Conservation (phyloP, 2,888 invertebrate species). For the Drosophila atripex region DNA sequence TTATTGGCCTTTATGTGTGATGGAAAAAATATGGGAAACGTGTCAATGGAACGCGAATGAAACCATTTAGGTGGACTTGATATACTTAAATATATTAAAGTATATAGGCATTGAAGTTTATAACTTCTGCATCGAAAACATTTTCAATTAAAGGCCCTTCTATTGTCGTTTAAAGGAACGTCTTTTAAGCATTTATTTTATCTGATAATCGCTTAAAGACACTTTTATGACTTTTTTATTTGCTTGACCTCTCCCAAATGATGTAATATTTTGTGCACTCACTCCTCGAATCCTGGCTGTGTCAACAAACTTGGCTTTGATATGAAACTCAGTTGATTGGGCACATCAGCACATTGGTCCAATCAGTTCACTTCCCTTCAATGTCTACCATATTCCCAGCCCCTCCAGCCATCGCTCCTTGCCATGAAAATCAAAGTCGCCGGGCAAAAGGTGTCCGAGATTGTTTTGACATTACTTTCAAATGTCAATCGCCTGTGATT, state of each 20-base stretch:
- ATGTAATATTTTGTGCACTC: constrained; percentile 29
- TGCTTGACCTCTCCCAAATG: constrained; percentile 21
- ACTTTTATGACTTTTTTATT: constrained; percentile 9
- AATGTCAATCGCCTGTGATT: constrained; percentile 71
- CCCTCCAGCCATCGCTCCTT: neutral
- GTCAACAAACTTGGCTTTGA: constrained; percentile 36
- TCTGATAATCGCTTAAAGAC: neutral
- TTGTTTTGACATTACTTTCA: constrained; percentile 76
- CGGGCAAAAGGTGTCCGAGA: constrained; percentile 58
- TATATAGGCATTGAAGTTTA: neutral
- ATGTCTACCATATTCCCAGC: neutral
- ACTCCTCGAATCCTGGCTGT: constrained; percentile 11
- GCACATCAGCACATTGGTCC: constrained; percentile 69
- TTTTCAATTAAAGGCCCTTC: neutral
- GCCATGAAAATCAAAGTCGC: constrained; percentile 58
- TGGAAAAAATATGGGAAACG: constrained; percentile 11
- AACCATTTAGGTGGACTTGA: neutral
- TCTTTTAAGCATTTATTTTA: constrained; percentile 2
- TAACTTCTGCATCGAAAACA: too few species aligned
- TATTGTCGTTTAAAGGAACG: neutral
- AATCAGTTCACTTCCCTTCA: constrained; percentile 53
- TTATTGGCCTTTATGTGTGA: constrained; percentile 43
- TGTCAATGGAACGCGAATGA: neutral
- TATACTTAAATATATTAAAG: neutral
- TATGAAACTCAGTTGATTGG: constrained; percentile 67